Percentiles rank a stretch among this genome's conserved stretches.
phyloP scores from a whole-genome alignment of 2,797 vertebrate species.

The Microctenopoma lineatum region DNA sequence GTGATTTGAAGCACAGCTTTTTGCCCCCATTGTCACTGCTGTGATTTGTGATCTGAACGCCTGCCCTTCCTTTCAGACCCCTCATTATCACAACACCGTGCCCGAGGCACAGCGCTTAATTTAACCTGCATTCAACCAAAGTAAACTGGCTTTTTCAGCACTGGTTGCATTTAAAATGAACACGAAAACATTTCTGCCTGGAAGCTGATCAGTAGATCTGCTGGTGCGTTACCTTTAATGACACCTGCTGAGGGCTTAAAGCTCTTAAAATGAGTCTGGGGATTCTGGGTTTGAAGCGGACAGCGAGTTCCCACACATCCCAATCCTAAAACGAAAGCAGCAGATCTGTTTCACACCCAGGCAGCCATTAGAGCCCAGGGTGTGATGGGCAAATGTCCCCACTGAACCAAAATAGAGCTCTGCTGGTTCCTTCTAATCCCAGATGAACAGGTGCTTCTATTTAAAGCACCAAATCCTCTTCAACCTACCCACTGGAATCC shows the following conservation, averaged over 20 bases:
- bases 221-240: conserved; percentile 9
- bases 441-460: conserved; percentile 87
- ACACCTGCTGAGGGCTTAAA: conserved; percentile 5
- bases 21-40: conserved; percentile 15
- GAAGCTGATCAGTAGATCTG: conserved; percentile 3
- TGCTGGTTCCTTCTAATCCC: conserved; percentile 81
- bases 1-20: background rate
- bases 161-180: conserved; percentile 4
- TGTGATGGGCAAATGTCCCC: conserved; percentile 61
- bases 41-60: conserved; percentile 22
- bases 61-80: background rate
- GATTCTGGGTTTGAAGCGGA: conserved; percentile 17
- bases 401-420: conserved; percentile 77
- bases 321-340: conserved; percentile 37
- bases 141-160: conserved; percentile 2
- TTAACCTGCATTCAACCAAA: conserved; percentile 15
- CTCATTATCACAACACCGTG: conserved; percentile 19
- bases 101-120: conserved; percentile 7
- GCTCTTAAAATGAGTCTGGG: conserved; percentile 8
- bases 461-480: conserved; percentile 82
- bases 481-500: conserved; percentile 76
- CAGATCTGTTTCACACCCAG: conserved; percentile 38
- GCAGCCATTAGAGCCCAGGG: conserved; percentile 50
- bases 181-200: conserved; percentile 1
- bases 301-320: conserved; percentile 23